A percentile compares a stretch with the other conserved stretches of the same genome.
Conservation (phyloP, 2,113 vertebrate genomes). For the Callipepla californica region DNA sequence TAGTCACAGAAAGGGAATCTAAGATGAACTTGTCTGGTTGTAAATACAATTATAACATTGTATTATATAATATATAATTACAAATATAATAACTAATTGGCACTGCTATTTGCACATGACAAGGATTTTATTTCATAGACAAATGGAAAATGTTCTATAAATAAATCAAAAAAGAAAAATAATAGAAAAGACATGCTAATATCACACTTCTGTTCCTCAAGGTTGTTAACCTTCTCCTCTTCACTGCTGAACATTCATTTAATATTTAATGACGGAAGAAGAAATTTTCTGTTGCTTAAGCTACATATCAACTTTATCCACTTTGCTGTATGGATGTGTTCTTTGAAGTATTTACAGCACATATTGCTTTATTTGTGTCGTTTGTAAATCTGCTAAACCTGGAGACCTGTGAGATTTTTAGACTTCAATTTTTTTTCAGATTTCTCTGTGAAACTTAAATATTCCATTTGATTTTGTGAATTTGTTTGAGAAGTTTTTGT, state of each 20-base stretch:
- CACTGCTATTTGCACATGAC: not conserved
- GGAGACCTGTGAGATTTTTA: not conserved
- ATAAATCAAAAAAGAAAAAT: not conserved
- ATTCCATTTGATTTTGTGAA: not conserved
- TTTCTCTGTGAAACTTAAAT: not conserved
- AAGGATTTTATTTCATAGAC: not conserved
- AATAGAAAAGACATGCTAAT: not conserved
- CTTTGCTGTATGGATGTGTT: not conserved
- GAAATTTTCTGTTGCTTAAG: constrained; percentile 45
- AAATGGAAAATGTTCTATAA: not conserved
- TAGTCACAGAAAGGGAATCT: not conserved
- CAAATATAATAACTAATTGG: not conserved
- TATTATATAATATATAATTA: too few species aligned
- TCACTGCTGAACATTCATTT: not conserved
- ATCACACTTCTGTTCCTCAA: not conserved
- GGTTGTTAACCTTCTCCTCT: constrained; percentile 10
- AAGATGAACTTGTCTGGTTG: not conserved
- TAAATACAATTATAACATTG: not conserved
- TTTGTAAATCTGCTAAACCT: not conserved
- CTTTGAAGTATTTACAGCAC: not conserved
- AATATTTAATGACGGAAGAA: constrained; percentile 1
- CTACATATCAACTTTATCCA: constrained; percentile 12
- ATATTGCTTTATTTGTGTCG: not conserved
- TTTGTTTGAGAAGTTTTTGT: not conserved
- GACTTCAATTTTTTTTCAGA: not conserved